Conservation (phyloP, 2,888 invertebrate species). For the Himalopsyche tibetana region DNA sequence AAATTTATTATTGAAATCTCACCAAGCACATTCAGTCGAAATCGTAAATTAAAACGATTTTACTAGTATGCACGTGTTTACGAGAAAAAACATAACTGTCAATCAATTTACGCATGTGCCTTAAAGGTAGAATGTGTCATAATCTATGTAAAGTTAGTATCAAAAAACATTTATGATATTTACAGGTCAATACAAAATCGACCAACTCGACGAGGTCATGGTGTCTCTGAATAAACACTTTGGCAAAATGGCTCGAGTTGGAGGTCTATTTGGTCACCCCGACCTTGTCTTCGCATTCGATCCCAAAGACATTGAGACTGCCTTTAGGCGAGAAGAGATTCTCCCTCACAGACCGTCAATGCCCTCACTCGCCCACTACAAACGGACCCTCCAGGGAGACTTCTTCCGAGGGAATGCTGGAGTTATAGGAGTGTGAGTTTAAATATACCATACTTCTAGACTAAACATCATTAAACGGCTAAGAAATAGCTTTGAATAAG, state of each 20-base stretch:
- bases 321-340: slow-evolving; percentile 82
- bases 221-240: slow-evolving; percentile 72
- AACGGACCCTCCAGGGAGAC: slow-evolving; percentile 81
- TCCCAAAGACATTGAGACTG: slow-evolving; percentile 83
- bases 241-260: slow-evolving; percentile 76
- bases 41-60: no score
- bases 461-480: no score
- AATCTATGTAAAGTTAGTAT: not conserved
- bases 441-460: slow-evolving; percentile 43
- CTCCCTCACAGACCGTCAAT: slow-evolving; percentile 85
- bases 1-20: no score
- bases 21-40: no score
- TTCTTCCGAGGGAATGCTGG: slow-evolving; percentile 85
- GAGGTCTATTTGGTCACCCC: slow-evolving; percentile 85
- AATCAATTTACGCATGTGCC: no score
- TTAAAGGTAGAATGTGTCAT: not conserved
- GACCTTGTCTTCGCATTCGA: slow-evolving; percentile 85
- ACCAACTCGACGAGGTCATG: slow-evolving; percentile 77
- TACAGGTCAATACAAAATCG: slow-evolving; percentile 78
- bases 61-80: no score
- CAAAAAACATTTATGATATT: not conserved
- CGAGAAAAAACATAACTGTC: no score
- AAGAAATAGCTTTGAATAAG: no score
- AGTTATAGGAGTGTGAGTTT: slow-evolving; percentile 85
- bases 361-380: slow-evolving; percentile 85